Evolutionary conservation across 2,888 invertebrate genomes (phyloP), one percentile per base, ranked within the genome.

Genomic region (Hipparchia sbordonii): DNA sequence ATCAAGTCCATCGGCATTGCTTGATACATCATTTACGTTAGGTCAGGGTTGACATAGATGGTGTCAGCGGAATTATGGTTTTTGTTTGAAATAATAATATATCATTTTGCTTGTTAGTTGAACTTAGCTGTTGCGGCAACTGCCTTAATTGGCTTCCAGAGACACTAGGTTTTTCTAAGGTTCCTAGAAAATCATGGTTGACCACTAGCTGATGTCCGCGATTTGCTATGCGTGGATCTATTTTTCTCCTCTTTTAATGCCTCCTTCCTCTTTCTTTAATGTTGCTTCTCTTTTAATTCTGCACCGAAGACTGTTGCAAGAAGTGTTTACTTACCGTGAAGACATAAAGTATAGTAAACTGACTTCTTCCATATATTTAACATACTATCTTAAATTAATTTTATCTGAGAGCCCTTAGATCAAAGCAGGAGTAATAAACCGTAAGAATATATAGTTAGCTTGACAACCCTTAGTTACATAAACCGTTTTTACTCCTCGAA

Each of bases 1-100:
- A 71, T 73, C 71, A n/a, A 68, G 74, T 73, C 54, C 52, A 61
- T 65, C 67, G 45, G 54, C 62, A 67, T 67, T 67, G 10, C 67
- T 59, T 23, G 65, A 13, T 48, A 48, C 23, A 65, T 57, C 67
- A 67, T 45, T 67, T 48, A 51, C n/a, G 46, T 23, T 57, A 23
- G 59, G 48, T 69, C 69, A 69, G 69, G 69, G 69, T 45, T 61
- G 13, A 69, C 69, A 61, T 45, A 13, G 54, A 57, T 56, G 13
- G 12, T 67, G 56, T 13, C 45, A 57, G 10, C 13, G 6, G 39
- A 45, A 67, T 65, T 52, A 51, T 33, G 52, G 48, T 65, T 51
- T 65, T 65, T 52, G 65, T 51, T 52, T 0, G 12, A 13, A 8
- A 4, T 62, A 60, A 39, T 33, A 60, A 39, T 60, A 1, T 23